phyloP scores from a whole-genome alignment of 2,113 vertebrate genomes.

The Lagopus leucura region DNA sequence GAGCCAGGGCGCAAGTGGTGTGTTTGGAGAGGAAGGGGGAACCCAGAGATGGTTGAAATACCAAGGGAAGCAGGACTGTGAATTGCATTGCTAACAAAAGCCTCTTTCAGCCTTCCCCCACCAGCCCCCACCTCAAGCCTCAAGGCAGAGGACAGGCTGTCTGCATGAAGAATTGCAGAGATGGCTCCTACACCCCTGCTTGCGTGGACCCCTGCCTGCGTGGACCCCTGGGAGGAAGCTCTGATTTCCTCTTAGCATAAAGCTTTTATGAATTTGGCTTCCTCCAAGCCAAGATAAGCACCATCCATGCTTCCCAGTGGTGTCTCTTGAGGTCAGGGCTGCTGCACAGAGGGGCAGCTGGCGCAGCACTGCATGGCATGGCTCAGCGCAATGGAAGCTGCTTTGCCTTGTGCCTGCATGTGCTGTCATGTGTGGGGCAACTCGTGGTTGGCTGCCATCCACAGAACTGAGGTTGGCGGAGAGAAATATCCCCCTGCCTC shows the following conservation, averaged over 20 bases:
- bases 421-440: neutral
- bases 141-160: neutral
- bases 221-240: neutral
- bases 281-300: neutral
- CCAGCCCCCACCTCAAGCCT: neutral
- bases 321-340: neutral
- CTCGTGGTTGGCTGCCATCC: neutral
- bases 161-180: neutral
- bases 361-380: accelerated
- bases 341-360: neutral
- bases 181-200: neutral
- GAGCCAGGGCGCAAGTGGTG: accelerated
- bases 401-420: neutral
- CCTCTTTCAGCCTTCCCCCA: slow-evolving; percentile 2
- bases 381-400: accelerated
- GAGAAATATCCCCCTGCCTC: neutral
- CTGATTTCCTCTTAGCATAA: slow-evolving; percentile 17
- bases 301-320: neutral
- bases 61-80: neutral
- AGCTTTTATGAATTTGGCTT: neutral
- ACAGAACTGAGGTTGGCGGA: neutral
- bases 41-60: neutral
- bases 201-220: accelerated
- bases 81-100: slow-evolving; percentile 17
- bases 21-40: neutral